A percentile compares a stretch with the other conserved stretches of the same genome.
These are phyloP conservation scores for Aurelia aurita complex sp. Pacific DNA, from an alignment of 30 jellyfish, hydroid and myxozoan species.

Conservation along the genomic window DNA sequence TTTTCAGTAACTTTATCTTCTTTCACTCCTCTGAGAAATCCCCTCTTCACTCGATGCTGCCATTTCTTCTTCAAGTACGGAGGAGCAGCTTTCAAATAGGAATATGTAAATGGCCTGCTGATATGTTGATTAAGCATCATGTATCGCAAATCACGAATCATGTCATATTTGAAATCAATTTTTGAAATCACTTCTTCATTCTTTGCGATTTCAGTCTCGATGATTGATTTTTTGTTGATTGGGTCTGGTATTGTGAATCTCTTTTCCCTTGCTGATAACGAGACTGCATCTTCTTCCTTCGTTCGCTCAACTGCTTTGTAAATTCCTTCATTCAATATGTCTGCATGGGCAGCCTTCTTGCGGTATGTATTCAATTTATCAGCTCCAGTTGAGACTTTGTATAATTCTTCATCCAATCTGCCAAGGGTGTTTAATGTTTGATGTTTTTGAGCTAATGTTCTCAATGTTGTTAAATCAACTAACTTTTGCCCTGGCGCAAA, in stretches of 20 bases:
- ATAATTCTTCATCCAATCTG: slow-evolving; percentile 54
- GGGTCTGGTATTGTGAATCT: slow-evolving; percentile 47
- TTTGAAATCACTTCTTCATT: slow-evolving; percentile 37
- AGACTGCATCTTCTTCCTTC: neutral
- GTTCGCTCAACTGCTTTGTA: neutral
- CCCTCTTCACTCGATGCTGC: slow-evolving; percentile 65
- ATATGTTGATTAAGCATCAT: slow-evolving; percentile 53
- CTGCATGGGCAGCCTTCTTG: slow-evolving; percentile 30
- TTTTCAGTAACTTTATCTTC: slow-evolving; percentile 59
- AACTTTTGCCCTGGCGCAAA: slow-evolving; percentile 29
- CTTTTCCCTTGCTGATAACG: slow-evolving; percentile 36
- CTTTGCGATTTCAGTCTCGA: slow-evolving; percentile 27
- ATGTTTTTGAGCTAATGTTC: slow-evolving; percentile 65
- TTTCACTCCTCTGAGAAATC: slow-evolving; percentile 64
- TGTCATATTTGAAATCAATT: slow-evolving; percentile 46
- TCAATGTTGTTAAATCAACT: slow-evolving; percentile 47
- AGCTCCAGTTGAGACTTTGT: slow-evolving; percentile 31
- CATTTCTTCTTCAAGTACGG: slow-evolving; percentile 73
- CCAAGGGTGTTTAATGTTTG: slow-evolving; percentile 49
- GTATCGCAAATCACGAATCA: slow-evolving; percentile 65
- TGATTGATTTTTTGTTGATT: slow-evolving; percentile 21
- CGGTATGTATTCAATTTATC: slow-evolving; percentile 45
- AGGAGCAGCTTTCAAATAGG: slow-evolving; percentile 62
- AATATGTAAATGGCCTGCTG: slow-evolving; percentile 53
- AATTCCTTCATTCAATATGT: slow-evolving; percentile 4